Percentiles rank a stretch among this genome's conserved stretches.
Conservation (phyloP, 2,113 vertebrate genomes). For the Orthonyx spaldingii region DNA sequence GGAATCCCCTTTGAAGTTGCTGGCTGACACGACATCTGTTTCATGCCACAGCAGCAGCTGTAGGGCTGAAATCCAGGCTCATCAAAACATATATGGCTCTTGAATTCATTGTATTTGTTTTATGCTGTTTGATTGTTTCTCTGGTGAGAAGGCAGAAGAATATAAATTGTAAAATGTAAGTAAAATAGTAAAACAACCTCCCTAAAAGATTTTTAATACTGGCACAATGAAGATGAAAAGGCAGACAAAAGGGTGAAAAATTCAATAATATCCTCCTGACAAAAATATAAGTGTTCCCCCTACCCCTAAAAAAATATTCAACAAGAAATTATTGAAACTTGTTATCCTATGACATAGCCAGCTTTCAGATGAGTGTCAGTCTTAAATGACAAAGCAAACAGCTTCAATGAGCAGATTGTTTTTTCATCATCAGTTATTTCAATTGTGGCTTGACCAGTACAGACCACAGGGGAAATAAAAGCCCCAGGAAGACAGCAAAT, state of each 20-base stretch:
- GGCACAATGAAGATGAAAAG: not conserved
- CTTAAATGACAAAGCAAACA: not conserved
- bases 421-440: not conserved
- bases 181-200: not conserved
- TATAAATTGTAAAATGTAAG: not conserved
- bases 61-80: not conserved
- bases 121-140: not conserved
- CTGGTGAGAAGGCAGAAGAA: not conserved
- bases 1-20: conserved; percentile 9
- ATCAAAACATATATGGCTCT: not conserved
- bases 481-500: not conserved
- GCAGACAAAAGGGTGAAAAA: not conserved
- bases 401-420: not conserved
- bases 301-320: not conserved
- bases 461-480: not conserved
- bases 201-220: not conserved
- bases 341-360: not conserved
- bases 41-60: not conserved
- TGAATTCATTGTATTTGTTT: not conserved
- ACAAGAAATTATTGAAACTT: not conserved
- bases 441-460: not conserved
- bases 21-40: not conserved
- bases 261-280: not conserved
- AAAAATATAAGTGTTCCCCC: not conserved
- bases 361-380: not conserved